These are phyloP conservation scores for Coecobrya sp. DNA, from an alignment of 2,888 invertebrate species.

Conservation along the genomic window DNA sequence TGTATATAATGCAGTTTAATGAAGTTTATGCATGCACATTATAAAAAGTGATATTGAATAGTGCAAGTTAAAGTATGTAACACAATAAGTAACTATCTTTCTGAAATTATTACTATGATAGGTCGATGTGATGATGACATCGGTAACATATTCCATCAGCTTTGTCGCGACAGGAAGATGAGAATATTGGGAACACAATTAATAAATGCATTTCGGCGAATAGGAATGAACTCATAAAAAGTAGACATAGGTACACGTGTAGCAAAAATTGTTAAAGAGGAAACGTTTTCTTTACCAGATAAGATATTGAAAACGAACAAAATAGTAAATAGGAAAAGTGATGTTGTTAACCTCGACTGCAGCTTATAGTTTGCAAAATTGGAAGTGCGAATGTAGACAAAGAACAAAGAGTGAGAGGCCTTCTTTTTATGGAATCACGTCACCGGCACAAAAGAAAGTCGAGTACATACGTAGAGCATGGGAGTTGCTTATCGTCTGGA, in stretches of 20 bases:
- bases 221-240: slow-evolving; percentile 1
- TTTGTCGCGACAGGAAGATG: slow-evolving; percentile 27
- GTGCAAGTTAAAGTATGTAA: background rate
- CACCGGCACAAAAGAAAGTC: slow-evolving; percentile 3
- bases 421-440: background rate
- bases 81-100: background rate
- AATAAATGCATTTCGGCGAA: background rate
- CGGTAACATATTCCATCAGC: background rate
- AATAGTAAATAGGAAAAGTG: background rate
- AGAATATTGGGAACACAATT: slow-evolving; percentile 22
- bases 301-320: background rate
- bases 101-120: background rate
- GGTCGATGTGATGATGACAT: background rate
- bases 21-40: too few relatives aligned
- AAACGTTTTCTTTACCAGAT: background rate
- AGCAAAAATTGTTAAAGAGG: background rate
- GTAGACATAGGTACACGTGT: background rate
- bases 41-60: too few relatives aligned
- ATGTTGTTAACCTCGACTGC: background rate
- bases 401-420: background rate
- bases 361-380: too few relatives aligned
- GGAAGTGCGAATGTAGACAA: too few relatives aligned
- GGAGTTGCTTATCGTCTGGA: background rate
- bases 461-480: background rate
- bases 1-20: too few relatives aligned